phyloP scores from a whole-genome alignment of 2,797 vertebrate genomes.

The Pyrrhura leucotis region DNA sequence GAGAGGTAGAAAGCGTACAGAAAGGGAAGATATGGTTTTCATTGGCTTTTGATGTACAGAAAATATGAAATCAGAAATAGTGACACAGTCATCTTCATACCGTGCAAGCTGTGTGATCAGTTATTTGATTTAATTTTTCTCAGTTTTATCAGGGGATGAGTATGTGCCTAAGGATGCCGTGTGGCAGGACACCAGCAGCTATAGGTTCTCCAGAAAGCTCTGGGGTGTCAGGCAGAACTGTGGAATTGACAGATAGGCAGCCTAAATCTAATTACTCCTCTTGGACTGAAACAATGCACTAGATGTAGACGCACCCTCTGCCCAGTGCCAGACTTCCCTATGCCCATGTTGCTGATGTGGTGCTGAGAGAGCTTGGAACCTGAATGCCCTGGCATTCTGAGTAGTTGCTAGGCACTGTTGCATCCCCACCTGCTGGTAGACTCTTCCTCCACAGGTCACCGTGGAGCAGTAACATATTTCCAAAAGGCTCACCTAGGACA shows the following conservation, averaged over 20 bases:
- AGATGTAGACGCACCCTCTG: background rate
- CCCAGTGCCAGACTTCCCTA: rapidly evolving
- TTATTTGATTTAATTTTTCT: background rate
- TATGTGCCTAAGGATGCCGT: background rate
- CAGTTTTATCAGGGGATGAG: background rate
- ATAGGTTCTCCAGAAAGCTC: background rate
- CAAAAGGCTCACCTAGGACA: background rate
- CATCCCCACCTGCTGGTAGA: background rate
- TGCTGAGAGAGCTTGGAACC: background rate
- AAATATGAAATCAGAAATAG: background rate
- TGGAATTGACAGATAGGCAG: background rate
- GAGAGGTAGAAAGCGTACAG: background rate
- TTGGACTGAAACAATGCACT: background rate
- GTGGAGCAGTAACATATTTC: background rate
- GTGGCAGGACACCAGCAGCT: background rate
- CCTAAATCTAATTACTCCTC: background rate
- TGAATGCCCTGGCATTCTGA: background rate
- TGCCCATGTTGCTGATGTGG: background rate
- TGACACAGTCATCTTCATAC: background rate
- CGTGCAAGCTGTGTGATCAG: background rate
- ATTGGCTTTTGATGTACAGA: background rate
- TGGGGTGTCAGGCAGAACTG: background rate
- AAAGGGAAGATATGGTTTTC: background rate
- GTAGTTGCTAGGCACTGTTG: background rate
- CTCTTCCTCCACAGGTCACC: background rate